phyloP scores from a whole-genome alignment of 2,113 vertebrate species.

The Vidua macroura region DNA sequence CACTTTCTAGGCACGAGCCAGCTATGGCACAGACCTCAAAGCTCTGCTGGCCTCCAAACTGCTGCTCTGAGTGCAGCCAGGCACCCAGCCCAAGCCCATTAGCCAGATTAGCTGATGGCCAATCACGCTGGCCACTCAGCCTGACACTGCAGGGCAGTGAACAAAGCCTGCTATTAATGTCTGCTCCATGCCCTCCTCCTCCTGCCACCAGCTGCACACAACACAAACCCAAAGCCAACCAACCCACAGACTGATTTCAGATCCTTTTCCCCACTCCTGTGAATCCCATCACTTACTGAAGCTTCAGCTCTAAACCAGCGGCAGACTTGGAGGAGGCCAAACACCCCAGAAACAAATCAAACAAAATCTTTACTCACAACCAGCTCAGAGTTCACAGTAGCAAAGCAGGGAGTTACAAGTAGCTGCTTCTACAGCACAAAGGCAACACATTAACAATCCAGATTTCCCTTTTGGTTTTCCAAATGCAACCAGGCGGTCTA shows the following conservation, averaged over 20 bases:
- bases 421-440: neutral
- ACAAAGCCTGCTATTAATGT: conserved; percentile 28
- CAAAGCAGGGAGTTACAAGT: neutral
- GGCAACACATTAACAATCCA: neutral
- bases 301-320: neutral
- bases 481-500: neutral
- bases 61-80: neutral
- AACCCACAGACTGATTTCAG: neutral
- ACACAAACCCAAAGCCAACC: neutral
- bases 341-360: neutral
- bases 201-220: neutral
- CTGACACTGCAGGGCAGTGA: neutral
- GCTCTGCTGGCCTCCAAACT: neutral
- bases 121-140: neutral
- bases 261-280: neutral
- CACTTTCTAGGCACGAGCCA: neutral
- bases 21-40: neutral
- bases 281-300: neutral
- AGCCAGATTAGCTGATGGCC: neutral
- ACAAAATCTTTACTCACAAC: accelerated
- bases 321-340: neutral
- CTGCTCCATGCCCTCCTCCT: neutral
- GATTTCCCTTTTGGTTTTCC: neutral
- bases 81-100: neutral
- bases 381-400: neutral